Conservation (phyloP, 2,113 vertebrate species). For the Planiliza haematocheilus region DNA sequence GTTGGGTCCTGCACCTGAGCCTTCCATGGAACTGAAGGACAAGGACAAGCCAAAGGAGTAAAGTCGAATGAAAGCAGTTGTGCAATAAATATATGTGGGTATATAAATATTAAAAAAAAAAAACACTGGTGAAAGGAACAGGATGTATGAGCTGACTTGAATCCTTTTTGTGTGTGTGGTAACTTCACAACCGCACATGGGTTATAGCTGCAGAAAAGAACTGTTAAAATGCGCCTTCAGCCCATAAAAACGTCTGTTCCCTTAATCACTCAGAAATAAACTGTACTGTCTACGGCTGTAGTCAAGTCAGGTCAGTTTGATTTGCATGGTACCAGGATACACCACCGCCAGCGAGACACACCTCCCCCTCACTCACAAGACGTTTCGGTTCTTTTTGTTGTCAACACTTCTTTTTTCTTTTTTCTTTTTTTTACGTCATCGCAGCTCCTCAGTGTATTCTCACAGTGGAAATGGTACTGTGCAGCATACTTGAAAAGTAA, state of each 20-base stretch:
- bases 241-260: too few relatives aligned
- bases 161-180: too few relatives aligned
- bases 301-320: too few relatives aligned
- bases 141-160: background rate
- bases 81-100: background rate
- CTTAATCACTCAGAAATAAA: too few relatives aligned
- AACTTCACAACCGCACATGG: background rate
- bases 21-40: slow-evolving; percentile 38
- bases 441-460: background rate
- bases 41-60: background rate
- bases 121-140: background rate
- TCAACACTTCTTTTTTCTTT: too few relatives aligned
- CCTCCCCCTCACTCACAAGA: too few relatives aligned
- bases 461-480: background rate
- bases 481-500: slow-evolving; percentile 11
- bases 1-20: slow-evolving; percentile 21
- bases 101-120: too few relatives aligned
- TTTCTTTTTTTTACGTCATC: background rate
- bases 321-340: too few relatives aligned
- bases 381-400: too few relatives aligned
- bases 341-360: too few relatives aligned
- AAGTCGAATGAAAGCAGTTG: background rate
- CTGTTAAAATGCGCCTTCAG: too few relatives aligned
- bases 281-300: too few relatives aligned
- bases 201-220: background rate